Base-by-base conservation (phyloP, 2,888 invertebrate genomes). In the Crematogaster levior region DNA sequence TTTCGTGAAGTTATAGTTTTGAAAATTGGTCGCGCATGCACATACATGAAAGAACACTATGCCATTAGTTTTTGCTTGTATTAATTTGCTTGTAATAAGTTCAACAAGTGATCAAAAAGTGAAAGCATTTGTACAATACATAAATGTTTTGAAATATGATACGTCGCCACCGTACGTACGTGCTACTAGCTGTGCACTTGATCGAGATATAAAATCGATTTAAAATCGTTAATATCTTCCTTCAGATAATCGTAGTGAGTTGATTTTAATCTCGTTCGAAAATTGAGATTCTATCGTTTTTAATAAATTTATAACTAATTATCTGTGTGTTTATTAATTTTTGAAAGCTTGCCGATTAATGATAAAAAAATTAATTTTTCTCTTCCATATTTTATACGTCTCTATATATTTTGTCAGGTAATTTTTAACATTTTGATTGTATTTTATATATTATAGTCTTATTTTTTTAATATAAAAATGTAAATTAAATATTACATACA, bases 121-220 rank as follows among this genome's bases (percentile, higher is more conserved):
- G 43, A 27, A 43, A 65, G 21, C 18, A n/a, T n/a, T n/a, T n/a
- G 10, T 65, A 27, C 43, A 65, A 21, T 43, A 65, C 1, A 43
- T 10, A 18, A n/a, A n/a, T 27, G 24, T 24, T 65, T 43, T 65
- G 63, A 63, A 65, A 65, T 65, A 65, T 43, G 43, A 65, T 65
- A 65, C 40, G 21, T 6, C 30, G n/a, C 21, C 21, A 30, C 9
- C n/a, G 4, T 21, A n/a, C 1, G 40, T 24, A 24, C 63, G 18
- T 40, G 18, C 27, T 12, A 15, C 24, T 24, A 7, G 15, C 21
- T 3, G 7, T 63, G 43, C 18, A 24, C 15, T 43, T 43, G 18
- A 40, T 65, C 63, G 18, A 65, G 9, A 65, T 65, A 48, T 21
- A 48, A 40, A 1, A 1, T 65, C 27, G 24, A 27, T 43, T 18